Conservation (phyloP, 1,140 invertebrate genomes). For the Drosophila azteca region DNA sequence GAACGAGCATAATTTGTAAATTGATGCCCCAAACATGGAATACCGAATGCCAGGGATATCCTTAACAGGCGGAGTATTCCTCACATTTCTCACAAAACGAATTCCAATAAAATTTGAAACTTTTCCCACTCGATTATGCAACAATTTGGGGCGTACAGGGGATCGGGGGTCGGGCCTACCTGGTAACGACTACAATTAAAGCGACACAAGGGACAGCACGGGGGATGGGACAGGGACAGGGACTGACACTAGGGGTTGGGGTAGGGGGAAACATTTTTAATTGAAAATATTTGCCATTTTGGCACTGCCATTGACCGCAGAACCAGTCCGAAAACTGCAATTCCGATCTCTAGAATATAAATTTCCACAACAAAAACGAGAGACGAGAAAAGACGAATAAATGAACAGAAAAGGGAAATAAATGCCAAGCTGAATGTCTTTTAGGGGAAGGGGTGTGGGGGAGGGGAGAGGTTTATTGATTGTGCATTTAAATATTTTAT, state of each 20-base stretch:
- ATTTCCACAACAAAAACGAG: constrained; percentile 29
- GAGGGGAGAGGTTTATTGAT: constrained; percentile 63
- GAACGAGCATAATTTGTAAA: constrained; percentile 22
- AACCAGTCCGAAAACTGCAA: constrained; percentile 43
- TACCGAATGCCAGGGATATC: constrained; percentile 4
- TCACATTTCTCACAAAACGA: too few species aligned
- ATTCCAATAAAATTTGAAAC: constrained; percentile 10
- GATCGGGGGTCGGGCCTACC: not conserved
- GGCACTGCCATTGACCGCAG: constrained; percentile 72
- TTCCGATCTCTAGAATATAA: constrained; percentile 26
- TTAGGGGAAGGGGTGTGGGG: not conserved
- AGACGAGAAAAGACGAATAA: constrained; percentile 4
- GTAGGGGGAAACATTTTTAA: constrained; percentile 61
- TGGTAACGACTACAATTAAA: constrained; percentile 55
- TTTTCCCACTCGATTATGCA: constrained; percentile 38
- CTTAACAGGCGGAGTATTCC: not conserved
- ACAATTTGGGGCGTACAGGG: constrained; percentile 15
- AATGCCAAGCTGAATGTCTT: constrained; percentile 38
- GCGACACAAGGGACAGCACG: constrained; percentile 37
- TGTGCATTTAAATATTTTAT: constrained; percentile 79
- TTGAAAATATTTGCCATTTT: constrained; percentile 78
- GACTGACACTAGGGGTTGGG: not conserved
- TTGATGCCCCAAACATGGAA: not conserved
- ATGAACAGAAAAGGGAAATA: constrained; percentile 15
- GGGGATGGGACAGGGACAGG: not conserved